Percentiles rank a stretch among this genome's conserved stretches.
These are phyloP conservation scores for Toxonevra muliebris DNA, from an alignment of 2,888 invertebrate genomes.

Conservation along the genomic window DNA sequence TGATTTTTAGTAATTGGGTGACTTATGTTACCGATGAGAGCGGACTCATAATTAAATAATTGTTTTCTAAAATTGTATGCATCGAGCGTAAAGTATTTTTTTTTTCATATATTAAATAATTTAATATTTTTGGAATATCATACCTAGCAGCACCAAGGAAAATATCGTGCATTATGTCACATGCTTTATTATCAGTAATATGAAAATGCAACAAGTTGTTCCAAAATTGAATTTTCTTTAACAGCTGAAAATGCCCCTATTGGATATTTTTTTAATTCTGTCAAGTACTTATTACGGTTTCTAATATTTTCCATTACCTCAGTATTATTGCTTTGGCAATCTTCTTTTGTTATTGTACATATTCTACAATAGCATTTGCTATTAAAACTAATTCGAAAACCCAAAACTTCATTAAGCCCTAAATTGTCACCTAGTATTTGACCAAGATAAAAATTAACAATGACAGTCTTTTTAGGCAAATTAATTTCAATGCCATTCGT, in stretches of 20 bases:
- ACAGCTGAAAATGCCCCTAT: slow-evolving; percentile 24
- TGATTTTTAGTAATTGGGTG: slow-evolving; percentile 29
- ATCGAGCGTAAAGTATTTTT: slow-evolving; percentile 32
- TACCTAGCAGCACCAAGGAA: slow-evolving; percentile 37
- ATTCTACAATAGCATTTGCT: slow-evolving; percentile 34
- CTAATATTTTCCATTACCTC: slow-evolving; percentile 30
- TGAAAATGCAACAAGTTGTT: slow-evolving; percentile 35
- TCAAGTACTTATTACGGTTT: slow-evolving; percentile 24
- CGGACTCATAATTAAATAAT: slow-evolving; percentile 30
- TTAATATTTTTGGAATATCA: slow-evolving; percentile 36
- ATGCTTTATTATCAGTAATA: slow-evolving; percentile 32
- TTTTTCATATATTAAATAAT: slow-evolving; percentile 38
- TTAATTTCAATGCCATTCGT: slow-evolving; percentile 23
- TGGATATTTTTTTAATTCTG: slow-evolving; percentile 22
- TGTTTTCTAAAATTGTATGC: slow-evolving; percentile 33
- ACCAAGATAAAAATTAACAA: slow-evolving; percentile 34
- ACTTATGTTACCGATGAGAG: slow-evolving; percentile 31
- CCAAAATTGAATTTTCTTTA: slow-evolving; percentile 34
- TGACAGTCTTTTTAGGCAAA: slow-evolving; percentile 10
- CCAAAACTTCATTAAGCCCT: slow-evolving; percentile 38
- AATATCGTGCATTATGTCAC: slow-evolving; percentile 38
- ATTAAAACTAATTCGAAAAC: slow-evolving; percentile 35
- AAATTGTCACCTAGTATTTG: slow-evolving; percentile 39
- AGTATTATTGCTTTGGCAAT: slow-evolving; percentile 29
- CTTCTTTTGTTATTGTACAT: slow-evolving; percentile 37